Percentiles rank a stretch among this genome's conserved stretches.
phyloP scores from a whole-genome alignment of 35 echinoderm and acorn worm species.

The Apostichopus japonicus region DNA sequence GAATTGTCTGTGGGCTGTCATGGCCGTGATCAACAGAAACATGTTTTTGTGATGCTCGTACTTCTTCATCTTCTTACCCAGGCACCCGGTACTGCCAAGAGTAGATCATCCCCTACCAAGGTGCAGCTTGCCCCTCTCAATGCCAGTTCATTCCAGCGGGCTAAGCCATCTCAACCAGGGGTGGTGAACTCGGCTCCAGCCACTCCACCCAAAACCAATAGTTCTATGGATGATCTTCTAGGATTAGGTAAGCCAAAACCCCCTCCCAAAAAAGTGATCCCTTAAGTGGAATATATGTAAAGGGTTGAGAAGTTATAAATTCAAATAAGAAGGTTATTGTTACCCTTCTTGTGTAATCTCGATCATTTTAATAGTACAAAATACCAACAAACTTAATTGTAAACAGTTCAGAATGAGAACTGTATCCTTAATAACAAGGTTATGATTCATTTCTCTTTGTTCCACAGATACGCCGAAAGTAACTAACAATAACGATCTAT shows the following conservation, averaged over 20 bases:
- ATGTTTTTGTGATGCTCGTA: neutral
- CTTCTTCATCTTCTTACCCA: neutral
- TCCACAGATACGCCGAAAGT: conserved; percentile 24
- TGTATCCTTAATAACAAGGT: too few relatives aligned
- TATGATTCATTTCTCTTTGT: neutral
- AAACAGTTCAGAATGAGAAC: too few relatives aligned
- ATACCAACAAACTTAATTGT: too few relatives aligned
- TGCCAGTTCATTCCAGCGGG: conserved; percentile 36
- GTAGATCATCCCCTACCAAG: conserved; percentile 14
- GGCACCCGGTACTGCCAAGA: neutral
- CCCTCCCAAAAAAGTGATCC: too few relatives aligned
- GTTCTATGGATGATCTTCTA: conserved; percentile 51
- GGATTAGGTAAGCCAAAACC: conserved; percentile 41
- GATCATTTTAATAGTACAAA: too few relatives aligned
- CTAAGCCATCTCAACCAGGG: neutral
- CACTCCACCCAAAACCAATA: conserved; percentile 53
- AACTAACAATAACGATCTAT: conserved; percentile 25
- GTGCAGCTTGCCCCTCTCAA: neutral
- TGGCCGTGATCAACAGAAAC: too few relatives aligned
- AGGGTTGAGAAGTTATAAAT: too few relatives aligned
- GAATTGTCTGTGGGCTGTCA: too few relatives aligned
- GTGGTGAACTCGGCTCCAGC: neutral
- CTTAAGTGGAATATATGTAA: too few relatives aligned
- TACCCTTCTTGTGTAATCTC: too few relatives aligned
- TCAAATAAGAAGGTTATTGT: too few relatives aligned